Base-by-base conservation (phyloP, 2,888 invertebrate species). In the Balanococcus diminutus region DNA sequence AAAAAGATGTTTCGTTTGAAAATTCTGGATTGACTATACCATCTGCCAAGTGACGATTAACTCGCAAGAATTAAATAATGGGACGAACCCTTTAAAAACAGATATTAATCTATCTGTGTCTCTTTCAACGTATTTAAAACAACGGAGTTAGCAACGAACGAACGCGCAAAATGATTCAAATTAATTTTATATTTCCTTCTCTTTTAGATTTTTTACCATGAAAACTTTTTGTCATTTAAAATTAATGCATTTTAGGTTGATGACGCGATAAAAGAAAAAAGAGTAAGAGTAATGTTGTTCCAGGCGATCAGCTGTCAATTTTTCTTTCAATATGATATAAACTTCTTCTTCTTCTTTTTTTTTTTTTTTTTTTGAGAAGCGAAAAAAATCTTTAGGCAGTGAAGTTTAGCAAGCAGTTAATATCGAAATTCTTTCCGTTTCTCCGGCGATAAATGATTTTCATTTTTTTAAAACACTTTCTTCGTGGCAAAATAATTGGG, bases 51-150 rank as follows among this genome's bases (percentile, higher is more conserved):
- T 72, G 72, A 72, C 31, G 31, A 72, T 72, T 72, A 28, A 72
- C 72, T 72, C n/a, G 72, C 31, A 72, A 72, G 72, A 28, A 72
- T 31, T 72, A 72, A 72, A 72, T 72, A 72, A 72, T 72, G 72
- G 31, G 31, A 31, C 72, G 72, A 31, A 72, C 72, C 72, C 72
- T 31, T 72, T 72, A 31, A 31, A 56, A 72, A 72, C 72, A 72
- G 72, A 72, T 72, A 72, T 72, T 72, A 72, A 72, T 72, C 72
- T 72, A 72, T 28, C 72, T 31, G 72, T 31, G 72, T 72, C 72
- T 72, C 72, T 72, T 56, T 56, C 56, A 56, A 1, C 56, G 56
- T 56, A 56, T 56, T 56, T 56, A 56, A 56, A 56, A 56, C 42
- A 56, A 56, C 56, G 22, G 22, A 19, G 22, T 0, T 1, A 11